Evolutionary conservation across 2,113 vertebrate species (phyloP).

Genomic region (Tenrec ecaudatus): DNA sequence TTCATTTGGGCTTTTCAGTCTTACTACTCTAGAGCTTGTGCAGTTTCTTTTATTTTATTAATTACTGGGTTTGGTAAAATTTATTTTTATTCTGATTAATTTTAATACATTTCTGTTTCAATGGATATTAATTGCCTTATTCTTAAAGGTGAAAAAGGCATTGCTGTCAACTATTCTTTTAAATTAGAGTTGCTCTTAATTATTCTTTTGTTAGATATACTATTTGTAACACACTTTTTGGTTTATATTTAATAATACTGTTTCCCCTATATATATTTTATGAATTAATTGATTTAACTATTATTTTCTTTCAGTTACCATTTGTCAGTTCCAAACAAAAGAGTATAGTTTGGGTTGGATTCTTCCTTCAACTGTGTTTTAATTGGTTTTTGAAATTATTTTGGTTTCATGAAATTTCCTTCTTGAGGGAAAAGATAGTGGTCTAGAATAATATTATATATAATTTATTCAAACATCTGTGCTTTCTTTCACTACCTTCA

Average conservation of each 20-base stretch:
- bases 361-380: not conserved
- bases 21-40: constrained; percentile 13
- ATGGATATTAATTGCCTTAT: not conserved
- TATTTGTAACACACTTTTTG: not conserved
- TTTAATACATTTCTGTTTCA: not conserved
- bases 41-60: not conserved
- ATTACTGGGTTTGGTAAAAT: constrained; percentile 26
- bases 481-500: not conserved
- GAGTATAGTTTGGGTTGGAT: constrained; percentile 4
- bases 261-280: not conserved
- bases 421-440: not conserved
- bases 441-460: not conserved
- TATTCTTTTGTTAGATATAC: not conserved
- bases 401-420: not conserved
- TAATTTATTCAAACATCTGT: not conserved
- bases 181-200: not conserved
- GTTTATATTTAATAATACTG: constrained; percentile 21
- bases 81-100: constrained; percentile 43
- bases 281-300: constrained; percentile 14
- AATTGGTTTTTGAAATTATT: constrained; percentile 25
- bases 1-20: constrained; percentile 40
- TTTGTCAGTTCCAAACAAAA: constrained; percentile 10
- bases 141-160: constrained; percentile 1
- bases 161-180: constrained; percentile 12
- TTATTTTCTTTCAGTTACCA: not conserved